Evolutionary conservation across 2,797 vertebrate genomes (phyloP), one percentile per base, ranked within the genome.

Genomic region (Botia kubotai): DNA sequence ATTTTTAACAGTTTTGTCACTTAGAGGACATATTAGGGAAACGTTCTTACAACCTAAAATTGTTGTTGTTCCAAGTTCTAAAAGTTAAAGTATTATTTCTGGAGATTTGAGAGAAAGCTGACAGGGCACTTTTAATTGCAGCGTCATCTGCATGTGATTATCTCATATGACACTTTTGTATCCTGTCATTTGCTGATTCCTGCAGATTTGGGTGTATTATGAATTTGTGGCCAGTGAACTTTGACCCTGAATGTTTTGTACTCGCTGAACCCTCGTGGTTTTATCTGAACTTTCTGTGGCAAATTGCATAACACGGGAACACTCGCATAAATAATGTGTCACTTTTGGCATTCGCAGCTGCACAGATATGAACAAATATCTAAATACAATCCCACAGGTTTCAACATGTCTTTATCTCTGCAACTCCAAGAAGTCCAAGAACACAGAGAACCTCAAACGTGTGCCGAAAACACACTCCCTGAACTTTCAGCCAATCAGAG

Each of bases 371-470:
- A 60, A 46, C 50, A 23, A 58, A 58, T 50, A 65, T 46, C 53
- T 55, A 46, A 67, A 63, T 63, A 72, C 62, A 80, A 63, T 21
- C 70, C 21, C 60, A 43, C 78, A 67, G 73, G 71, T 66, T 60
- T 73, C 71, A 69, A 50, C 77, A 58, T 67, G 60, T 3, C 11
- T 73, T 80, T 55, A 46, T 80, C 70, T 73, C 55, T 23, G 58
- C 19, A 80, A 57, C 70, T 80, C 71, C 36, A 39, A 39, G 6
- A 4, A 5, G 6, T 39, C 36, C 36, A 39, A 7, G 7, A 39
- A 39, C 63, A 75, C 26, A 19, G 39, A 71, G 77, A 78, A 82
- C 77, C 70, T 79, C 66, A 23, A 71, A 83, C 85, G 82, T 86
- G 66, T 81, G 77, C 65, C 70, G 26, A 78, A 72, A 57, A 65